Conservation (phyloP, 2,113 vertebrate species). For the Condylura cristata region DNA sequence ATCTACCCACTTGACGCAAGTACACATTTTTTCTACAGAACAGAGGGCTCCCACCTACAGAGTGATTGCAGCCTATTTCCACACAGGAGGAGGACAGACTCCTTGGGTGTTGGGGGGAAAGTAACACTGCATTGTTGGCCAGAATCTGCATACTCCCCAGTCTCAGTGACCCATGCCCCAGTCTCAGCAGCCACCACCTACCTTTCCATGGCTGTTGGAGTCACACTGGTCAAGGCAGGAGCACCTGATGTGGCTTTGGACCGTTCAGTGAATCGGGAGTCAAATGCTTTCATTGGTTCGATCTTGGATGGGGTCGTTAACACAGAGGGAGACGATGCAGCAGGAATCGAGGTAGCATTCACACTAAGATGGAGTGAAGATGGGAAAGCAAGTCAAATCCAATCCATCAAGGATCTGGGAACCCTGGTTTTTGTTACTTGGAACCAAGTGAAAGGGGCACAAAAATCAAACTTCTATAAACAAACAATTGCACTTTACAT, state of each 20-base stretch:
- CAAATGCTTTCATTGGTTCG: conserved; percentile 98
- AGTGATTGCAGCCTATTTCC: not conserved
- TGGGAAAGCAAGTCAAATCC: not conserved
- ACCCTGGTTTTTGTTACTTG: not conserved
- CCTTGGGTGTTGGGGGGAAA: not conserved
- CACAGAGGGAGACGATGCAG: conserved; percentile 87
- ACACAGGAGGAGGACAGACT: not conserved
- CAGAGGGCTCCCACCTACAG: not conserved
- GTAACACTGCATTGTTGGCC: too few species aligned
- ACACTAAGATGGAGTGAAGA: conserved; percentile 74
- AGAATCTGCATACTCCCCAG: accelerated
- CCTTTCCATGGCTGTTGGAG: conserved; percentile 91
- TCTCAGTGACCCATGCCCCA: not conserved
- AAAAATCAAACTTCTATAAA: not conserved
- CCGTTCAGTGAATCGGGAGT: conserved; percentile 97
- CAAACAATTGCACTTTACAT: not conserved
- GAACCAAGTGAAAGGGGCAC: not conserved
- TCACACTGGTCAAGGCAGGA: conserved; percentile 86
- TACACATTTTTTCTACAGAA: not conserved
- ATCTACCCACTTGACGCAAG: not conserved
- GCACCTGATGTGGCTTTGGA: conserved; percentile 96
- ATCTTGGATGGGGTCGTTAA: conserved; percentile 95
- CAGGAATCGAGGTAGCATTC: conserved; percentile 85
- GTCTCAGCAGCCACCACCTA: conserved; percentile 65
- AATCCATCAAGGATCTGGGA: not conserved